Conservation (phyloP, 1,140 invertebrate species). For the Latrodectus geometricus region DNA sequence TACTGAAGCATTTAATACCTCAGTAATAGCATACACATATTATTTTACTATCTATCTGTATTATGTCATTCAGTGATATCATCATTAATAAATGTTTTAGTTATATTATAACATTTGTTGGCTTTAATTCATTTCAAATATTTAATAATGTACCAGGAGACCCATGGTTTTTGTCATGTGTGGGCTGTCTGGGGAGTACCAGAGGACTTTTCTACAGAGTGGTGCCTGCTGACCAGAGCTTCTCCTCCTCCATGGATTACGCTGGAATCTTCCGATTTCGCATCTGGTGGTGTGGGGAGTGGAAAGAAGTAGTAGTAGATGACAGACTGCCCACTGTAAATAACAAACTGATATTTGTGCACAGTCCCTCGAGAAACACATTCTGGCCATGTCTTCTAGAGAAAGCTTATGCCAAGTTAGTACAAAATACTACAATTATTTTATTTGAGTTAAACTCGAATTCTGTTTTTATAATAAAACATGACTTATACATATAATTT, state of each 20-base stretch:
- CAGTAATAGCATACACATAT: no score
- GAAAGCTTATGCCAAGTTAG: slow-evolving; percentile 98
- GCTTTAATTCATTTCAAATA: slow-evolving; percentile 65
- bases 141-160: slow-evolving; percentile 75
- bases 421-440: background rate
- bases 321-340: slow-evolving; percentile 94
- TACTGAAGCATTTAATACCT: no score
- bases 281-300: slow-evolving; percentile 95
- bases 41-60: no score
- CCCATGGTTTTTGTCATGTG: slow-evolving; percentile 89
- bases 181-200: slow-evolving; percentile 81
- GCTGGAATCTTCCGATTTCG: slow-evolving; percentile 90
- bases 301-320: slow-evolving; percentile 95
- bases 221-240: slow-evolving; percentile 92
- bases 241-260: slow-evolving; percentile 73
- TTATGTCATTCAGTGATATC: no score
- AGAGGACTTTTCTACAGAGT: slow-evolving; percentile 94
- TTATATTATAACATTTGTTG: no score
- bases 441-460: no score
- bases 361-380: slow-evolving; percentile 86
- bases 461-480: no score
- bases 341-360: slow-evolving; percentile 90
- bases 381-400: slow-evolving; percentile 97
- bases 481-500: no score
- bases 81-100: no score